Evolutionary conservation across 1,140 invertebrate species (phyloP), one percentile per base, ranked within the genome.

Genomic region (Lucilia sericata): DNA sequence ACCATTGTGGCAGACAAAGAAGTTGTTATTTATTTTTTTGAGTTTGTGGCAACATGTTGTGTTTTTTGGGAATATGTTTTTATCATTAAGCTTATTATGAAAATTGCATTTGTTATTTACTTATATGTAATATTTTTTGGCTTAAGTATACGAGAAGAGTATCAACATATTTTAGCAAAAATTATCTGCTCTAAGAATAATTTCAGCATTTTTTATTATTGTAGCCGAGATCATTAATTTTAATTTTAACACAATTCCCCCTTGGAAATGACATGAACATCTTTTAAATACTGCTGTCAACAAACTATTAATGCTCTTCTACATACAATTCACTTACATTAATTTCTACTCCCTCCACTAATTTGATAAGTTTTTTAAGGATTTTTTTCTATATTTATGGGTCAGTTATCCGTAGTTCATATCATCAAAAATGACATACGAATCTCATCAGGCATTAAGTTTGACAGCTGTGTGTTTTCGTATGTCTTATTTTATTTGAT

Each of bases 41-140:
- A n/a, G 4, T 42, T 42, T 5, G 74, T n/a, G 74, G 74, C 74
- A 76, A 76, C 74, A 76, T 76, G 74, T 76, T 76, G 74, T 76
- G 74, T 76, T 34, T 34, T 36, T 14, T 12, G 34, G n/a, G 47
- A 49, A 80, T 80, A 49, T 80, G 76, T 80, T 80, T 17, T 30
- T 19, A 49, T 51, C 76, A 49, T 80, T 80, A 80, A 80, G 76
- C 76, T 80, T 80, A 80, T 80, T 80, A 80, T 80, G n/a, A 49
- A 21, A 80, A 80, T 80, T 80, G 76, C 76, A 80, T 80, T 36
- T 51, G 25, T 30, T 30, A 30, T 78, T 78, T 80, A 21, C 42
- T 25, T 55, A 17, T 55, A 42, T 5, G 5, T 55, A 12, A 5
- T 55, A n/a, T 55, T 14, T 55, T 55, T 55, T 55, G 51, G 13